A percentile compares a stretch with the other conserved stretches of the same genome.
phyloP scores from a whole-genome alignment of 2,797 vertebrate genomes.

The Sebastiscus albofasciatus region DNA sequence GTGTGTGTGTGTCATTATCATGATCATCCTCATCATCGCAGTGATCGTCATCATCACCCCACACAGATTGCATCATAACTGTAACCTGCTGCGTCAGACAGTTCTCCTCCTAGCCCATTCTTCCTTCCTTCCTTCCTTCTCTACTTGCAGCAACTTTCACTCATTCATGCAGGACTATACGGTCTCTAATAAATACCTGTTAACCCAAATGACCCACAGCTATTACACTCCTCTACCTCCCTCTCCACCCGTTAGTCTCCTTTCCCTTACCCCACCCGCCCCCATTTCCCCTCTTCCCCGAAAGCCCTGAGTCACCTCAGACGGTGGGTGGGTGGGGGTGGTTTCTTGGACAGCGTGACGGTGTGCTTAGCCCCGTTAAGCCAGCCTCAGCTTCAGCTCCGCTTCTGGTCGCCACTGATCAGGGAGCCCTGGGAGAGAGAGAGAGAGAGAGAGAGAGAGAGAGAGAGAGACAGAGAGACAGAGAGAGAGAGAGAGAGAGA shows the following conservation, averaged over 20 bases:
- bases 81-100: conserved; percentile 21
- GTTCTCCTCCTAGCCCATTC: background rate
- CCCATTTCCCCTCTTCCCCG: background rate
- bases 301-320: conserved; percentile 78
- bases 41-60: conserved; percentile 65
- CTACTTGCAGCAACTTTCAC: background rate
- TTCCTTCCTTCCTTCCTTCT: background rate
- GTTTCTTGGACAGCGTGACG: conserved; percentile 68
- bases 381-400: conserved; percentile 61
- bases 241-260: background rate
- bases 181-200: background rate
- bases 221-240: background rate
- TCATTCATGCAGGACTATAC: background rate
- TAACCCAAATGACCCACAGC: background rate
- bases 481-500: conserved; percentile 25
- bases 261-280: no score
- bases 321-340: conserved; percentile 51
- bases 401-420: conserved; percentile 60
- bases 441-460: conserved; percentile 27
- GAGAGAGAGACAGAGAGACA: conserved; percentile 30
- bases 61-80: conserved; percentile 66
- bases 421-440: conserved; percentile 63
- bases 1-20: conserved; percentile 47
- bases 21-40: conserved; percentile 66
- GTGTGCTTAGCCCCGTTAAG: conserved; percentile 69